These are phyloP conservation scores for Drosophila mayaguana DNA, from an alignment of 2,888 invertebrate genomes.

Conservation along the genomic window DNA sequence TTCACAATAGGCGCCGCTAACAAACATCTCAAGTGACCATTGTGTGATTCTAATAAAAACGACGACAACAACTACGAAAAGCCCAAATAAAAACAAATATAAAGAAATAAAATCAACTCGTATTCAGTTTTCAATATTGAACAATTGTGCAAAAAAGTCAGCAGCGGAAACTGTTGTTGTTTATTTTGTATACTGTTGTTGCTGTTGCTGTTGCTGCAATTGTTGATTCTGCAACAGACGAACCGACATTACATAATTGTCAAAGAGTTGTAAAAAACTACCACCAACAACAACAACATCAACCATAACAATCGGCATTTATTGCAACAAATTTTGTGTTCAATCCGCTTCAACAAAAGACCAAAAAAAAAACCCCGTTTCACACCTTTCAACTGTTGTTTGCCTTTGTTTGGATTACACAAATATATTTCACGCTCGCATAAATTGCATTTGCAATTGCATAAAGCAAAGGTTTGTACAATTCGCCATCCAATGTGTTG, in stretches of 20 bases:
- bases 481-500: conserved; percentile 23
- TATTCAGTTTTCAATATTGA: conserved; percentile 34
- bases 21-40: conserved; percentile 65
- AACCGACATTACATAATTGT: conserved; percentile 75
- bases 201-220: conserved; percentile 29
- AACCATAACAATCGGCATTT: conserved; percentile 72
- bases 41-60: conserved; percentile 71
- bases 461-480: conserved; percentile 50
- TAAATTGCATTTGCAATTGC: conserved; percentile 56
- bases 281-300: conserved; percentile 24
- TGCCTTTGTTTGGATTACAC: conserved; percentile 70
- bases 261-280: conserved; percentile 62
- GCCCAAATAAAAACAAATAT: conserved; percentile 17
- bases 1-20: conserved; percentile 45
- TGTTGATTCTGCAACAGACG: conserved; percentile 68
- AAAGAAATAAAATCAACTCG: conserved; percentile 28
- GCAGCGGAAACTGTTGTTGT: conserved; percentile 61
- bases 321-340: conserved; percentile 74
- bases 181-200: conserved; percentile 22
- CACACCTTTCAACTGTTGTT: conserved; percentile 41
- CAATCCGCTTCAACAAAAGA: conserved; percentile 66
- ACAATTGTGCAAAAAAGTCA: conserved; percentile 69
- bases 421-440: conserved; percentile 48
- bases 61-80: conserved; percentile 1
- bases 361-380: conserved; percentile 23